Evolutionary conservation across 92 coral and sea anemone species (phyloP).

Genomic region (Epizoanthus fatuus): DNA sequence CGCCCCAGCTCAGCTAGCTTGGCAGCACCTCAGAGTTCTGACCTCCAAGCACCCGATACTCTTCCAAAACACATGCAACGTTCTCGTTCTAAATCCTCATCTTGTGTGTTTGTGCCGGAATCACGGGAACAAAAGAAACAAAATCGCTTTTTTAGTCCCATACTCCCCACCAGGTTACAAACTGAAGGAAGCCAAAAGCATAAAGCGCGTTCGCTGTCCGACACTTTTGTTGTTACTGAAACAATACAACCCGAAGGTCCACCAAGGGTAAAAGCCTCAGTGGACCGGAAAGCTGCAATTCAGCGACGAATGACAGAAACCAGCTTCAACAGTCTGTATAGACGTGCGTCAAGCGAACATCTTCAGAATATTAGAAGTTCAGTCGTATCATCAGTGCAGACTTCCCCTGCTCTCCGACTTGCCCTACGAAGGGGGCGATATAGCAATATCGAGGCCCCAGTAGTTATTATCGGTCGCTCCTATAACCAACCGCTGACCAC

Average conservation of each 20-base stretch:
- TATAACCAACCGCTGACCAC: constrained; percentile 10
- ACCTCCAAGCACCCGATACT: background rate
- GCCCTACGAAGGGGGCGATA: background rate
- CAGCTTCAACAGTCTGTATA: background rate
- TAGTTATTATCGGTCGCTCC: background rate
- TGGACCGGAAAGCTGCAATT: constrained; percentile 12
- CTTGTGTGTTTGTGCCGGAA: background rate
- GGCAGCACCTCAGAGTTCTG: background rate
- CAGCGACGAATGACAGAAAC: constrained; percentile 42
- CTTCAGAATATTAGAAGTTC: constrained; percentile 20
- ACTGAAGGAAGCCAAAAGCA: background rate
- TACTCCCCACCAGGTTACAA: background rate
- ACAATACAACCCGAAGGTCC: background rate
- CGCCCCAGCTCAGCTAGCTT: background rate
- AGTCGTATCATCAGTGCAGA: constrained; percentile 31
- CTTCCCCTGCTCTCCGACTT: constrained; percentile 7
- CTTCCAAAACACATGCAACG: background rate
- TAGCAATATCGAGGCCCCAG: background rate
- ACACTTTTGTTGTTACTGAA: background rate
- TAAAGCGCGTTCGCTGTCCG: background rate
- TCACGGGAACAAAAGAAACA: background rate
- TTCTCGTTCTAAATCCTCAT: background rate
- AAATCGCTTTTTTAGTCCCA: background rate
- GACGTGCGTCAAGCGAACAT: constrained; percentile 16
- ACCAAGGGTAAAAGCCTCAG: background rate